Percentiles rank a stretch among this genome's conserved stretches.
phyloP scores from a whole-genome alignment of 2,113 vertebrate genomes.

The Chaetops frenatus region DNA sequence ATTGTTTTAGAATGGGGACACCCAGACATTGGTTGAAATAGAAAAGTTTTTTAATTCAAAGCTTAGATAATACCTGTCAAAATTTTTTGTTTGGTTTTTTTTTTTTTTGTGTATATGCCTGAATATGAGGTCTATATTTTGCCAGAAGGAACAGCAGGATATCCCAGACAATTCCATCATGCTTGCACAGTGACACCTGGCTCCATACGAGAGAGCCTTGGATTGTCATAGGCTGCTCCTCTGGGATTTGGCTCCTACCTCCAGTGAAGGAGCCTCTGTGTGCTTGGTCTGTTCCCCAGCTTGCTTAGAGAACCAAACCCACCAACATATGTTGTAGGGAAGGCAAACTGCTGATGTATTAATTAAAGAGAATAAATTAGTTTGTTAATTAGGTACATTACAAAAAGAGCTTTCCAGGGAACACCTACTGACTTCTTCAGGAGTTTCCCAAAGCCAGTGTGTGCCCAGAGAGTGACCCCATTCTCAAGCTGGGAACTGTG shows the following conservation, averaged over 20 bases:
- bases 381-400: neutral
- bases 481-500: neutral
- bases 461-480: neutral
- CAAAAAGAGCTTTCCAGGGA: neutral
- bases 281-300: neutral
- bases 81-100: neutral
- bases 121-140: neutral
- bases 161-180: neutral
- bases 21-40: neutral
- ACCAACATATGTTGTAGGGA: neutral
- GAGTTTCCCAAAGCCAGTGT: neutral
- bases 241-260: neutral
- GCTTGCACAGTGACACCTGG: neutral
- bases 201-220: fast-evolving
- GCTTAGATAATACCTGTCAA: neutral
- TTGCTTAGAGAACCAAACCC: neutral
- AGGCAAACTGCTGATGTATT: neutral
- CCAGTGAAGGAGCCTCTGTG: neutral
- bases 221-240: neutral
- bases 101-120: neutral
- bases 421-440: neutral
- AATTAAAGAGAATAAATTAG: neutral
- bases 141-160: neutral
- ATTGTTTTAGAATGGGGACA: neutral
- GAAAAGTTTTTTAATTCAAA: neutral